Evolutionary conservation across 2,888 invertebrate species (phyloP), one percentile per base, ranked within the genome.

Genomic region (Andrena haemorrhoa): DNA sequence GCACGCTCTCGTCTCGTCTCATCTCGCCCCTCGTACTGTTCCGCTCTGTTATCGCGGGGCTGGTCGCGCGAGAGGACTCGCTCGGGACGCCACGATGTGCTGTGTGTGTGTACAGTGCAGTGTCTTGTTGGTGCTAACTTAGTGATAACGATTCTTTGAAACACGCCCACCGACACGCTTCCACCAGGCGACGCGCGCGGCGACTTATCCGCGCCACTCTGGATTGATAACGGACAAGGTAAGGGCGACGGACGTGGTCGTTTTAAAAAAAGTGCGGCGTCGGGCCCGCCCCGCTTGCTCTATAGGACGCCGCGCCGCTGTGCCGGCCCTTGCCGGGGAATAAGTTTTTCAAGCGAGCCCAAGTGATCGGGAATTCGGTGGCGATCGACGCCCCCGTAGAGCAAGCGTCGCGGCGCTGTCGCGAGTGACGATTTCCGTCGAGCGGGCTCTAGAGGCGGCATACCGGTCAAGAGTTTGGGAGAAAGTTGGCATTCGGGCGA

Each of bases 61-160:
- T 35, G 29, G 49, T 35, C n/a, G 29, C 41, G 75, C 16, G 78
- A 69, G 56, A 47, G 56, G 64, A 26, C 31, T 3, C 73, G 71
- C 74, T 75, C n/a, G 76, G 79, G 83, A 79, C 87, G 84, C 83
- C 87, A 90, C 90, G 79, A 93, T 93, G 93, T 93, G 93, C 89
- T 90, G 92, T 92, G 93, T 93, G 92, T 92, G 93, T 93, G 91
- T 91, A 90, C 89, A 90, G 93, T 93, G 93, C 91, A 93, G 93
- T 93, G 93, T 91, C 87, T 90, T 92, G 86, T 90, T 92, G 92
- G 93, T 93, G 93, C 90, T 93, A 91, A 92, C 90, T 83, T 91
- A 92, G 93, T 93, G 93, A 91, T 88, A 88, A 88, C 83, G 76
- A 82, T 68, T 79, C 73, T 56, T 73, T 69, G 16, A 78, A 76